These are phyloP conservation scores for Synanthedon vespiformis DNA, from an alignment of 2,888 invertebrate genomes.

Conservation along the genomic window DNA sequence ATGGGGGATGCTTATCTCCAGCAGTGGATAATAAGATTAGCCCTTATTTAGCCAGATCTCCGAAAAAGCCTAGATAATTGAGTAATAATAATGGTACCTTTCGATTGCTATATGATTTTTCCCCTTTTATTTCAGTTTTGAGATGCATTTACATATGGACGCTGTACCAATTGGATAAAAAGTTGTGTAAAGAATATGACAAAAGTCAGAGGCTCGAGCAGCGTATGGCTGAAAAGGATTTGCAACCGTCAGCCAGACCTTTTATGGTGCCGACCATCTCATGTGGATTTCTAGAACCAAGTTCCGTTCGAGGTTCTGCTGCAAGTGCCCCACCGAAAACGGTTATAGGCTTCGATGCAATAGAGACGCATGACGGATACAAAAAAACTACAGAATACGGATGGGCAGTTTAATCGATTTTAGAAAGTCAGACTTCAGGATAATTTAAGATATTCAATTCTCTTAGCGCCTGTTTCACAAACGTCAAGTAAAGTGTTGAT, in stretches of 20 bases:
- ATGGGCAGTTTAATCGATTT: background rate
- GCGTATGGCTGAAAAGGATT: background rate
- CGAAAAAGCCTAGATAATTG: no score
- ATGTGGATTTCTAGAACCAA: background rate
- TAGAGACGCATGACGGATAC: constrained; percentile 4
- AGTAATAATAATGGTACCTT: no score
- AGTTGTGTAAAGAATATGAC: background rate
- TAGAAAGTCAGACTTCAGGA: no score
- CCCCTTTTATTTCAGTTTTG: background rate
- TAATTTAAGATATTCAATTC: no score
- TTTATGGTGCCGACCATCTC: background rate
- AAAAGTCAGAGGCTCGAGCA: background rate
- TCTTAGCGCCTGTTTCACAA: no score
- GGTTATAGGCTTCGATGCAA: background rate
- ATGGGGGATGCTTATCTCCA: no score
- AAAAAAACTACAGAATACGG: background rate
- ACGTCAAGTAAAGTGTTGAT: no score
- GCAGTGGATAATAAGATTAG: no score
- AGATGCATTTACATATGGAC: background rate
- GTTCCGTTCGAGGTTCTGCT: background rate
- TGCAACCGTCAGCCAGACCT: background rate
- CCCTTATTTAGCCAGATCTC: no score
- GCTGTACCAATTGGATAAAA: background rate
- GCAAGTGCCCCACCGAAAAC: background rate
- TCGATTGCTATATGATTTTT: background rate